Base-by-base conservation (phyloP, 2,888 invertebrate genomes). In the Philhelius pedissequus region DNA sequence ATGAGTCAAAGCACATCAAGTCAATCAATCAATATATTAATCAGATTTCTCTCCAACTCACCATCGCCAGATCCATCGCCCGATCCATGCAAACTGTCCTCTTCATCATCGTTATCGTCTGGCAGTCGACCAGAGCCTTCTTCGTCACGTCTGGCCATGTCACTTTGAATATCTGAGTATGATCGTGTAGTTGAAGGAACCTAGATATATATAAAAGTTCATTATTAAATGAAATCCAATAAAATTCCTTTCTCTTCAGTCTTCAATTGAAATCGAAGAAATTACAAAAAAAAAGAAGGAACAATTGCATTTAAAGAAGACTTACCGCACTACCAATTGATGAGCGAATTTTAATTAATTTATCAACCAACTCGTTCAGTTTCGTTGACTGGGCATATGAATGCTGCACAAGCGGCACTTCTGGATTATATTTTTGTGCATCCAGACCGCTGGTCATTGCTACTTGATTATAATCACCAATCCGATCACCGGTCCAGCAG, bases 401-500 rank as follows among this genome's bases (percentile, higher is more conserved):
- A 58, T 89, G 89, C 32, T 88, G 83, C 58, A 89, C 90, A 78
- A 89, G 87, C 86, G 92, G 91, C 79, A 92, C 91, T 88, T 92
- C 92, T 25, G 92, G 92, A 88, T 92, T 92, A 83, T 92, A 92
- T 69, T 90, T 90, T 87, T 92, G 92, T 15, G 89, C 89, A 86
- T 91, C 91, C 15, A 89, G 87, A 30, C 90, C 90, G 18, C 89
- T 87, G n/a, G 89, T 88, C 87, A 91, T 90, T 62, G 91, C 88
- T 74, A 90, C 87, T 87, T 91, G 91, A 9, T 89, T 89, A 77
- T 92, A 92, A 77, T 92, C 91, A 8, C 91, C 91, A 35, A 91
- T 86, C 15, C 90, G 90, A 84, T 91, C 91, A 84, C 92, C 92
- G 79, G 90, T 91, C 92, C 92, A 92, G 88, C 92, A 92, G 86